Evolutionary conservation across 53 echinoderm and acorn worm genomes (phyloP).

Genomic region (Pentamera pediparva): DNA sequence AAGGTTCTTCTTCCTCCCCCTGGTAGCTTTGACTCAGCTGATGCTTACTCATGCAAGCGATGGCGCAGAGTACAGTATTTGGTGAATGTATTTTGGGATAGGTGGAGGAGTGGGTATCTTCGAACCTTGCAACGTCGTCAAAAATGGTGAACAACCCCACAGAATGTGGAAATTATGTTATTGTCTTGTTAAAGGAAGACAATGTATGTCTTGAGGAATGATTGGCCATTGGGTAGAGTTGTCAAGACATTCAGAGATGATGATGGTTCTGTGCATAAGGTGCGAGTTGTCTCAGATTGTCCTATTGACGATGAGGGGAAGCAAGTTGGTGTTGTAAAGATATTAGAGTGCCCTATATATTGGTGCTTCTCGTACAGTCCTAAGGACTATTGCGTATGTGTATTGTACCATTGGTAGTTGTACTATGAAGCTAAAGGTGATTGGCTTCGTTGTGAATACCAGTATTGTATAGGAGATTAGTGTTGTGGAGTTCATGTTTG

Average conservation of each 20-base stretch:
- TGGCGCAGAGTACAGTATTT: slow-evolving; percentile 5
- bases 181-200: slow-evolving; percentile 14
- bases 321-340: neutral
- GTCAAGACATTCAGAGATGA: neutral
- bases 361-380: too few species aligned
- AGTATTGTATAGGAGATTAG: too few species aligned
- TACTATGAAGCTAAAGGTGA: too few species aligned
- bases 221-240: neutral
- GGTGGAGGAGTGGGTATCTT: slow-evolving; percentile 27
- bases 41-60: neutral
- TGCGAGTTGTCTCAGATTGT: neutral
- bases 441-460: too few species aligned
- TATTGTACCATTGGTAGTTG: too few species aligned
- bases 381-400: too few species aligned
- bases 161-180: slow-evolving; percentile 20
- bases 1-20: slow-evolving; percentile 6
- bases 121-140: slow-evolving; percentile 2
- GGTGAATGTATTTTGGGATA: slow-evolving; percentile 20
- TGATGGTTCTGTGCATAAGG: slow-evolving; percentile 2
- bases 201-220: neutral
- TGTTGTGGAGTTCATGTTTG: too few species aligned
- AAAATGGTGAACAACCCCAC: neutral
- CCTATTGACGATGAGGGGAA: neutral
- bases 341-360: slow-evolving; percentile 2
- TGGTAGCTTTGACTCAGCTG: neutral